Conservation (phyloP, 2,113 vertebrate species). For the Panthera uncia region DNA sequence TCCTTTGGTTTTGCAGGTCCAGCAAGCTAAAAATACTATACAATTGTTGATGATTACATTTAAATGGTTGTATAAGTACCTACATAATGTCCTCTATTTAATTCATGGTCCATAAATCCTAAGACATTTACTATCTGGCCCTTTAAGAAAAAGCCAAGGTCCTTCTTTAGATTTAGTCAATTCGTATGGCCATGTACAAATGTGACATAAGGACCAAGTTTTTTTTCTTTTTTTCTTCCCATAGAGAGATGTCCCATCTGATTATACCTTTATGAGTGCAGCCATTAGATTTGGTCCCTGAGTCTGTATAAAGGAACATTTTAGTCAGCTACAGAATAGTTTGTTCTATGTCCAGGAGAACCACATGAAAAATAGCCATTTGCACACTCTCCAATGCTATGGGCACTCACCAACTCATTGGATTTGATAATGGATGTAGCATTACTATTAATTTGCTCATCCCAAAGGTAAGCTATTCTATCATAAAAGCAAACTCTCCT, state of each 20-base stretch:
- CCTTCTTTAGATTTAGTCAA: not conserved
- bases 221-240: not conserved
- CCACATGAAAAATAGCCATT: not conserved
- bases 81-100: not conserved
- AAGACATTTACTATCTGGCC: not conserved
- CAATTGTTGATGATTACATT: not conserved
- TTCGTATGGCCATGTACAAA: not conserved
- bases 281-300: not conserved
- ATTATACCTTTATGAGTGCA: not conserved
- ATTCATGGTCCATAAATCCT: not conserved
- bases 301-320: not conserved
- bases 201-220: not conserved
- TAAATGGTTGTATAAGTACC: not conserved
- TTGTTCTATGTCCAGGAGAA: not conserved
- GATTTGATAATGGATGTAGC: not conserved
- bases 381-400: not conserved
- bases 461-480: not conserved
- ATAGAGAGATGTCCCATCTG: not conserved
- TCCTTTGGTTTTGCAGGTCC: not conserved
- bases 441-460: not conserved
- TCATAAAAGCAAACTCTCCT: not conserved
- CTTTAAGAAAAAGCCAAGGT: not conserved
- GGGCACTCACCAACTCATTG: no score
- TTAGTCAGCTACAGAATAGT: not conserved
- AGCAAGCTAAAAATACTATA: not conserved